Evolutionary conservation across 1,140 invertebrate genomes (phyloP).

Genomic region (Pollicipes pollicipes): DNA sequence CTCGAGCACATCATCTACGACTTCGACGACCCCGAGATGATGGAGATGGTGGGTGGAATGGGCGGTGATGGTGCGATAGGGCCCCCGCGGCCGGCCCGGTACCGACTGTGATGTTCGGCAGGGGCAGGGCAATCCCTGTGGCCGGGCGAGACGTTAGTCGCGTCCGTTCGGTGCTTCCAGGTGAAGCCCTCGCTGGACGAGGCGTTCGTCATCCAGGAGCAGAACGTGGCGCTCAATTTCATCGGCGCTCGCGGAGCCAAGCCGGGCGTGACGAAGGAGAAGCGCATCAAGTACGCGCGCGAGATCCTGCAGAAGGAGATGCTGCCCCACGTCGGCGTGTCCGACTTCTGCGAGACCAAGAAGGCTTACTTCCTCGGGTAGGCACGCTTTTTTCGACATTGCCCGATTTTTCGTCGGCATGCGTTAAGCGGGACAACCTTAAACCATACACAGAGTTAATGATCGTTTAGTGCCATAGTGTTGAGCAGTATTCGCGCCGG

Average conservation of each 20-base stretch:
- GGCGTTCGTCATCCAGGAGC: constrained; percentile 98
- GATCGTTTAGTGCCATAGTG: constrained; percentile 12
- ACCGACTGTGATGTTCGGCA: too few relatives aligned
- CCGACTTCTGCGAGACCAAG: constrained; percentile 97
- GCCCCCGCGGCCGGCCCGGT: not conserved
- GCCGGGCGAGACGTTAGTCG: too few relatives aligned
- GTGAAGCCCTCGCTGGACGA: constrained; percentile 93
- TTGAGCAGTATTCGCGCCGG: too few relatives aligned
- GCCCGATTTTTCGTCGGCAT: constrained; percentile 11
- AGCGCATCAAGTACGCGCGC: constrained; percentile 94
- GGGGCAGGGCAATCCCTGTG: too few relatives aligned
- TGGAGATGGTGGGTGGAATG: constrained; percentile 70
- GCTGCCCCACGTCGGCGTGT: constrained; percentile 95
- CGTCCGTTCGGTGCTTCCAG: too few relatives aligned
- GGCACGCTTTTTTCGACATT: constrained; percentile 25
- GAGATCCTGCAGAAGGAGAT: constrained; percentile 99
- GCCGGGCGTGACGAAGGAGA: constrained; percentile 95
- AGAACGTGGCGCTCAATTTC: constrained; percentile 94
- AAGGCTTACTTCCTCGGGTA: constrained; percentile 91
- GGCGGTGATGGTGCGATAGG: too few relatives aligned
- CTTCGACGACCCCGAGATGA: constrained; percentile 99
- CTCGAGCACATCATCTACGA: constrained; percentile 98
- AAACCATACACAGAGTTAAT: not conserved
- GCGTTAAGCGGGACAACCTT: constrained; percentile 1
- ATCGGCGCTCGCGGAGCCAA: constrained; percentile 89